These are phyloP conservation scores for Drosophila eugracilis DNA, from an alignment of 1,140 invertebrate genomes.

Conservation along the genomic window DNA sequence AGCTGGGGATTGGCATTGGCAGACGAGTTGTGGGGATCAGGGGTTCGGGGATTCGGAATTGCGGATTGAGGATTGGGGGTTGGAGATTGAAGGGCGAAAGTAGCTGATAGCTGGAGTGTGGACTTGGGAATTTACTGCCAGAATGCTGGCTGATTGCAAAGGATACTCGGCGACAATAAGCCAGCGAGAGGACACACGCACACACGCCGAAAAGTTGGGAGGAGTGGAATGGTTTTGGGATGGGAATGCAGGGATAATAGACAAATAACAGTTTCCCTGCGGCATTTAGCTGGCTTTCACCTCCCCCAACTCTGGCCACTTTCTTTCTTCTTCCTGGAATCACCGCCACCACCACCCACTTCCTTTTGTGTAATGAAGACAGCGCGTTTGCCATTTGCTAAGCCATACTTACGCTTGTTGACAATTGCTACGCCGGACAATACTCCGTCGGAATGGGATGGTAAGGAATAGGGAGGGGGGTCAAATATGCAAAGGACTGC, in stretches of 20 bases:
- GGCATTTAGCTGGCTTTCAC: constrained; percentile 70
- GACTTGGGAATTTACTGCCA: constrained; percentile 61
- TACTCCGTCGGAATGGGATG: constrained; percentile 12
- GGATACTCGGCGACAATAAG: constrained; percentile 81
- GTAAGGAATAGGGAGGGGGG: too few species aligned
- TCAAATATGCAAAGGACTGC: constrained; percentile 67
- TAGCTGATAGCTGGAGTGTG: constrained; percentile 71
- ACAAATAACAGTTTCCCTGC: constrained; percentile 82
- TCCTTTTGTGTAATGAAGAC: constrained; percentile 75
- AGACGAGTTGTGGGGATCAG: not conserved
- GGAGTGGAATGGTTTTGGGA: constrained; percentile 38
- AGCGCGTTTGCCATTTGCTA: constrained; percentile 65
- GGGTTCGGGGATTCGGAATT: not conserved
- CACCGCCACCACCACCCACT: constrained; percentile 10
- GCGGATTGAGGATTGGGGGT: not conserved
- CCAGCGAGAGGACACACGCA: constrained; percentile 45
- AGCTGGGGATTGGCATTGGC: constrained; percentile 50
- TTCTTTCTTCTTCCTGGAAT: constrained; percentile 12
- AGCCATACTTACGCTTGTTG: constrained; percentile 83
- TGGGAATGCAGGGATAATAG: constrained; percentile 76
- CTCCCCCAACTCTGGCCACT: constrained; percentile 5
- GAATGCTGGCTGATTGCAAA: constrained; percentile 82
- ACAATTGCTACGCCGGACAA: constrained; percentile 67
- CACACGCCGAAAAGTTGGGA: constrained; percentile 28
- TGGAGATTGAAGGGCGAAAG: constrained; percentile 40